A percentile compares a stretch with the other conserved stretches of the same genome.
phyloP scores from a whole-genome alignment of 1,140 invertebrate species.

The Sitophilus oryzae region DNA sequence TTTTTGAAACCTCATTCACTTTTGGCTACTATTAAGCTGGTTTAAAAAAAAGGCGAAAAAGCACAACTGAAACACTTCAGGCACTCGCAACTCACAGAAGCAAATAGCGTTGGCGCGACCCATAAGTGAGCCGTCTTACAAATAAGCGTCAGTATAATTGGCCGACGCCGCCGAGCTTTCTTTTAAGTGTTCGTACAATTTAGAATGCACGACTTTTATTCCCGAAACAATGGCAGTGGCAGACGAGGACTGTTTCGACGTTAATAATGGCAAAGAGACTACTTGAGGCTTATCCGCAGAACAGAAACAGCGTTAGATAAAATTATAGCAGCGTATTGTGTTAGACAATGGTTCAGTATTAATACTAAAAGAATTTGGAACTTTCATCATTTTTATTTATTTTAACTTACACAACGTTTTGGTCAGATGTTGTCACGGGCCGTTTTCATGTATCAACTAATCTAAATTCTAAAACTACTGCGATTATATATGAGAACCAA shows the following conservation, averaged over 20 bases:
- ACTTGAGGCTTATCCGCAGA: not conserved
- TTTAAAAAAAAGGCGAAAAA: not conserved
- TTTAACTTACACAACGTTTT: too few relatives aligned
- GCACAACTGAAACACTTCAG: not conserved
- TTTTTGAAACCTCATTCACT: too few relatives aligned
- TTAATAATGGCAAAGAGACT: conserved; percentile 7
- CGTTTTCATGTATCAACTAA: too few relatives aligned
- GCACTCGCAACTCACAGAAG: not conserved
- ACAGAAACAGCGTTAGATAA: not conserved
- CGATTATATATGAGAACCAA: too few relatives aligned
- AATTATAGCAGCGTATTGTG: not conserved
- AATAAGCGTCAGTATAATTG: conserved; percentile 6
- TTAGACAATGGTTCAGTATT: not conserved
- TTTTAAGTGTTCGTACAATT: conserved; percentile 20
- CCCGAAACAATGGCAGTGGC: conserved; percentile 15
- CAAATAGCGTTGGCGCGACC: too few relatives aligned
- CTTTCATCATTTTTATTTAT: not conserved
- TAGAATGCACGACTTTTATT: conserved; percentile 17
- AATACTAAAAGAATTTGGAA: not conserved
- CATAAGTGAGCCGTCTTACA: not conserved
- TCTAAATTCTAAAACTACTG: too few relatives aligned
- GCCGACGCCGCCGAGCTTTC: conserved; percentile 11
- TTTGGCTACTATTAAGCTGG: not conserved
- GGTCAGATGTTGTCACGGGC: too few relatives aligned
- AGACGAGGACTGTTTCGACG: conserved; percentile 8